A percentile compares a stretch with the other conserved stretches of the same genome.
Evolutionary conservation across 2,113 vertebrate genomes (phyloP).

Genomic region (Isurus oxyrinchus): DNA sequence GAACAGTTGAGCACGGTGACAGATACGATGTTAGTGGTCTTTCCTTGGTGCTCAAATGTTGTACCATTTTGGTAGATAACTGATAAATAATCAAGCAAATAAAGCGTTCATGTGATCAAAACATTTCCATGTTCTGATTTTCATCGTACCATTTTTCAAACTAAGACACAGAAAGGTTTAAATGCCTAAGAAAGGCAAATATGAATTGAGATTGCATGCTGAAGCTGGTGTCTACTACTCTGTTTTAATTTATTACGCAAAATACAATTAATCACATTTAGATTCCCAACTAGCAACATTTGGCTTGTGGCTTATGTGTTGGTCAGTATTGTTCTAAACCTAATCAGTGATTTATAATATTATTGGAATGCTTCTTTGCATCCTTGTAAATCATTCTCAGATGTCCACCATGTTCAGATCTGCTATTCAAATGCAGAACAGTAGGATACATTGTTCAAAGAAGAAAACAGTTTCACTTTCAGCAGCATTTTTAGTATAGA

Average conservation of each 20-base stretch:
- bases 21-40: not conserved
- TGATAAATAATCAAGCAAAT: not conserved
- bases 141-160: not conserved
- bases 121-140: not conserved
- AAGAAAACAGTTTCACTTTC: not conserved
- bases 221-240: not conserved
- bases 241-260: not conserved
- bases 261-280: not conserved
- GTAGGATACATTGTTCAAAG: not conserved
- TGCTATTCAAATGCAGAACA: not conserved
- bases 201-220: not conserved
- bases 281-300: not conserved
- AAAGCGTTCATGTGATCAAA: not conserved
- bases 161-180: not conserved
- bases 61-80: not conserved
- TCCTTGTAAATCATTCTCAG: not conserved
- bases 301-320: not conserved
- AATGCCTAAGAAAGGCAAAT: not conserved
- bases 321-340: not conserved
- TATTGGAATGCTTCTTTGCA: not conserved
- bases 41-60: not conserved
- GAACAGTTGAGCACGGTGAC: not conserved
- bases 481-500: not conserved
- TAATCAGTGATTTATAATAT: not conserved
- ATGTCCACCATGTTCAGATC: not conserved